Conservation (phyloP, 2,113 vertebrate genomes). For the Illadopsis cleaveri region DNA sequence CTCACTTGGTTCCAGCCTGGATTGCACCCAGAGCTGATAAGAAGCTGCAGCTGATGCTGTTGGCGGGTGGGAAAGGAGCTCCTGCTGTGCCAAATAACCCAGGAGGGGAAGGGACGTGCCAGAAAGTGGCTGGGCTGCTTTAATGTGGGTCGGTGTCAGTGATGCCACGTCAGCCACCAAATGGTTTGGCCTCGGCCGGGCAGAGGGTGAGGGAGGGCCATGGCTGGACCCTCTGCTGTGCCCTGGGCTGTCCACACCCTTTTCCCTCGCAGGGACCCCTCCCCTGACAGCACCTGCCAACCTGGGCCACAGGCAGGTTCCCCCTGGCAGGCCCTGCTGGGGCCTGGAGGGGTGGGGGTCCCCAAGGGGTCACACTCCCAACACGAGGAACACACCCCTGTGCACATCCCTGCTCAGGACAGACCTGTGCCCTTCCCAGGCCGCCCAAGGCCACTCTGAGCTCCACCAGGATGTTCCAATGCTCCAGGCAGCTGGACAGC, state of each 20-base stretch:
- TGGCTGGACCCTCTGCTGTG: accelerated
- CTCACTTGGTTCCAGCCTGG: not conserved
- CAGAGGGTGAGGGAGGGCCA: not conserved
- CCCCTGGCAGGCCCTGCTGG: accelerated
- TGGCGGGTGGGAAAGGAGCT: not conserved
- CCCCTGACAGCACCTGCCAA: accelerated
- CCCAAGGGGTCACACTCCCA: accelerated
- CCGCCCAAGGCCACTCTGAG: accelerated
- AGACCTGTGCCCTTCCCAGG: accelerated
- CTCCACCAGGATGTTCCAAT: accelerated
- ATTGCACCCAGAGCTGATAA: conserved; percentile 28
- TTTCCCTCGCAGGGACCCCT: accelerated
- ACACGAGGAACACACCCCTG: accelerated
- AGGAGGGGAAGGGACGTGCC: not conserved
- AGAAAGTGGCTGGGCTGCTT: not conserved
- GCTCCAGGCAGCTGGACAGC: not conserved
- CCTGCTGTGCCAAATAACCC: conserved; percentile 13
- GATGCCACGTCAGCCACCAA: accelerated
- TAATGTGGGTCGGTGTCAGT: accelerated
- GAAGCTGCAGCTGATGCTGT: conserved; percentile 59
- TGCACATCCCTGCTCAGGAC: not conserved
- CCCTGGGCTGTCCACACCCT: accelerated
- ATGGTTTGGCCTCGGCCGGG: not conserved
- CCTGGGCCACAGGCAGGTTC: accelerated
- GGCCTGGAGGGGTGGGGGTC: not conserved